Conservation (phyloP, 2,797 vertebrate genomes). For the Tamandua tetradactyla region DNA sequence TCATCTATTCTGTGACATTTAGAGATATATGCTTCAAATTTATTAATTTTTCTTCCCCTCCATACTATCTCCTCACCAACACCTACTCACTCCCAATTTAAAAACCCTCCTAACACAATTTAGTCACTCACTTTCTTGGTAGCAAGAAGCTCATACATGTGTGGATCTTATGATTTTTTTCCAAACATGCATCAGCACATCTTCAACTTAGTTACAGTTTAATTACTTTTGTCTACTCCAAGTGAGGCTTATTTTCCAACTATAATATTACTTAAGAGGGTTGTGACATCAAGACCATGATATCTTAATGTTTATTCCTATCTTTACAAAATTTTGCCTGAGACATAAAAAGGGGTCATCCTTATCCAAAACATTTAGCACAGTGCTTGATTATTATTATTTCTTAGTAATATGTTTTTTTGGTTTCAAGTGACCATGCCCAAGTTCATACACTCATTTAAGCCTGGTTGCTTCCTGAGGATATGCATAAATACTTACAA, state of each 20-base stretch:
- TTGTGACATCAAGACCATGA: neutral
- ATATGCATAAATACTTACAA: neutral
- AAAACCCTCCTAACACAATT: neutral
- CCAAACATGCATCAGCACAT: slow-evolving; percentile 19
- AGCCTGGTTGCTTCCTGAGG: neutral
- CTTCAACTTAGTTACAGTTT: neutral
- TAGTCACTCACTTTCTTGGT: neutral
- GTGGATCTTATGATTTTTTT: slow-evolving; percentile 49
- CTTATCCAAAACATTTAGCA: slow-evolving; percentile 17
- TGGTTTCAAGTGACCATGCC: neutral
- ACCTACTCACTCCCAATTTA: neutral
- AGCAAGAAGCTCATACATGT: neutral
- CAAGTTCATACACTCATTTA: slow-evolving; percentile 30
- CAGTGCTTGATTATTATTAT: slow-evolving; percentile 3
- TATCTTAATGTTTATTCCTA: neutral
- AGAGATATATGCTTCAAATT: neutral
- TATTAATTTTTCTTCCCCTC: neutral
- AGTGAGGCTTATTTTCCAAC: neutral
- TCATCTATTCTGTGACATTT: neutral
- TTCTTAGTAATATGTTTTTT: slow-evolving; percentile 17
- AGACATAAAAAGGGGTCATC: slow-evolving; percentile 10
- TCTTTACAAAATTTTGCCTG: neutral
- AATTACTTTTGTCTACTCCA: slow-evolving; percentile 10
- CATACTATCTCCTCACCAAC: neutral
- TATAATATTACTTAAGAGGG: neutral